Evolutionary conservation across 2,797 vertebrate species (phyloP).

Genomic region (Gallinago solitaria): DNA sequence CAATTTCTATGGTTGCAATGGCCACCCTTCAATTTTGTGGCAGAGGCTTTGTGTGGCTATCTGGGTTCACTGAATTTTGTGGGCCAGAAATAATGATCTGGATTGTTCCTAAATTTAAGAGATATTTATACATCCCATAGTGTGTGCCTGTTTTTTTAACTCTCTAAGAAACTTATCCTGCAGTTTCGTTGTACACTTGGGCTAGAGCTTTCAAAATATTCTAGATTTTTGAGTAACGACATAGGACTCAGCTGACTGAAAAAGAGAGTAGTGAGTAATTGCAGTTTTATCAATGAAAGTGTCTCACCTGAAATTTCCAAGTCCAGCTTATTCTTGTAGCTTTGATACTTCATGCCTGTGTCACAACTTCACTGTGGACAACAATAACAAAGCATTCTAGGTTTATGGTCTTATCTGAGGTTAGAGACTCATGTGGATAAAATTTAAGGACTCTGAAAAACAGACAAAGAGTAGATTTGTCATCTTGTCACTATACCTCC

Average conservation of each 20-base stretch:
- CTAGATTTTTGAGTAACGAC: not conserved
- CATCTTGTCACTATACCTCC: not conserved
- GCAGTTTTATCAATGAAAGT: not conserved
- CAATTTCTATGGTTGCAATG: not conserved
- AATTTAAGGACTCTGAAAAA: not conserved
- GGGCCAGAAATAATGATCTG: not conserved
- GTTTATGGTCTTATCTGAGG: not conserved
- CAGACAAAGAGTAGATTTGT: not conserved
- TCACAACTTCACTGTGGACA: not conserved
- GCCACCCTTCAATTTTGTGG: not conserved
- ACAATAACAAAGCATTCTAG: not conserved
- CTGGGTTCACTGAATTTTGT: not conserved
- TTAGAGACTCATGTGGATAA: not conserved
- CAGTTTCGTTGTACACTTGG: not conserved
- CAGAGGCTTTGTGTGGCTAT: not conserved
- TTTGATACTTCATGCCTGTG: not conserved
- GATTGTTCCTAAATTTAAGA: not conserved
- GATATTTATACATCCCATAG: not conserved
- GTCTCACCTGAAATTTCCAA: not conserved
- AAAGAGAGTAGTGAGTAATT: not conserved
- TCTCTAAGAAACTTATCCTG: not conserved
- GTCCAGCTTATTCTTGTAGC: not conserved
- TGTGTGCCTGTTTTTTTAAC: not conserved
- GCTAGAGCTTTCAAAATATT: not conserved
- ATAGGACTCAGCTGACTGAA: not conserved